phyloP scores from a whole-genome alignment of 53 echinoderm and acorn worm genomes.

The Glandiceps talaboti region DNA sequence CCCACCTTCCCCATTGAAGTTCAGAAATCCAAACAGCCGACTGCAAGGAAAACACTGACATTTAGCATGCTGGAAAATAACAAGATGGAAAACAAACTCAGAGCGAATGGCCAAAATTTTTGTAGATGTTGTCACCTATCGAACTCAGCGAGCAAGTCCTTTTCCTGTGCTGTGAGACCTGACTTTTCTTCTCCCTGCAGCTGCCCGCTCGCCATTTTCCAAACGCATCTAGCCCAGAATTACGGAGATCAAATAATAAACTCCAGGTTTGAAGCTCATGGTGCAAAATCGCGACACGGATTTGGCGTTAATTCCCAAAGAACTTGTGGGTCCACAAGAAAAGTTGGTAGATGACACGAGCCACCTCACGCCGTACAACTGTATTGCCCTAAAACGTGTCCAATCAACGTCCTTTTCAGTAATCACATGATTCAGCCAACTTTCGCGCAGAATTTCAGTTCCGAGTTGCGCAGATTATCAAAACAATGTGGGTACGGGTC shows the following conservation, averaged over 20 bases:
- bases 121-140: background rate
- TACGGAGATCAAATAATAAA: background rate
- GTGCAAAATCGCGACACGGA: background rate
- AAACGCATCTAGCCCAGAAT: background rate
- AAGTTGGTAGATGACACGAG: background rate
- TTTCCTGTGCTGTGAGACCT: background rate
- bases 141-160: slow-evolving; percentile 1
- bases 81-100: background rate
- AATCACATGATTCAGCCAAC: background rate
- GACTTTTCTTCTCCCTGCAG: background rate
- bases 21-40: slow-evolving; percentile 91
- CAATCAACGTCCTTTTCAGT: background rate
- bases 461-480: background rate
- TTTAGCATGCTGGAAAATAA: background rate
- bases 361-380: slow-evolving; percentile 1
- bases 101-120: background rate
- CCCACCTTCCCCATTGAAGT: slow-evolving; percentile 70
- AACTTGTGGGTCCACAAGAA: background rate
- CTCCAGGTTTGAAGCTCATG: background rate
- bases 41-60: slow-evolving; percentile 28
- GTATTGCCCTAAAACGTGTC: background rate
- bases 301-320: background rate
- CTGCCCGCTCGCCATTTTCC: slow-evolving; percentile 1
- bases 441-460: background rate
- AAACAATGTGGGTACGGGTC: background rate